Conservation (phyloP, 2,888 invertebrate species). For the Ophion ventricosus region DNA sequence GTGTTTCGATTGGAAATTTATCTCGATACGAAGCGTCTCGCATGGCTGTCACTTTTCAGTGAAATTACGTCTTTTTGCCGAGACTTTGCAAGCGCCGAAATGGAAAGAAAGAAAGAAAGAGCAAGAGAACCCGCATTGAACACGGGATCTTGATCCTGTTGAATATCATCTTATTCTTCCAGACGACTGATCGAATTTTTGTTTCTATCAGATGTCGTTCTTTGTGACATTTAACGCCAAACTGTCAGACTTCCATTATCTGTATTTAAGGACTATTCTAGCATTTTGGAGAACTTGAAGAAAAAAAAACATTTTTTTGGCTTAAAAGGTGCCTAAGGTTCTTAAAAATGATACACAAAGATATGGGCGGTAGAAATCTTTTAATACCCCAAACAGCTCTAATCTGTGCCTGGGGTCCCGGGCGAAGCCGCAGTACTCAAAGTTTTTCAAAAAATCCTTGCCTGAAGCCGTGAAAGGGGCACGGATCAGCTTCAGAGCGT, state of each 20-base stretch:
- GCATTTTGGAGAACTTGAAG: too few relatives aligned
- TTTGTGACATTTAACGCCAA: background rate
- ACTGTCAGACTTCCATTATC: background rate
- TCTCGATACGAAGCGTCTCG: slow-evolving; percentile 29
- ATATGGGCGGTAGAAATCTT: too few relatives aligned
- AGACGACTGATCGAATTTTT: background rate
- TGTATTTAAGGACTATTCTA: background rate
- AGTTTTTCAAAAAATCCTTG: too few relatives aligned
- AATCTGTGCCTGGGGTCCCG: too few relatives aligned
- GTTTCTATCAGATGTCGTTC: background rate
- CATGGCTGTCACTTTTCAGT: slow-evolving; percentile 26
- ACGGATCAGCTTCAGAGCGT: too few relatives aligned
- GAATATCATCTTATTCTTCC: background rate
- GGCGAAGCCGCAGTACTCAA: too few relatives aligned
- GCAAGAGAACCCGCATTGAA: background rate
- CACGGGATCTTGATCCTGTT: background rate
- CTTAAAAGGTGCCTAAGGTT: too few relatives aligned
- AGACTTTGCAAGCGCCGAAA: slow-evolving; percentile 17
- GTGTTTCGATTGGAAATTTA: slow-evolving; percentile 54
- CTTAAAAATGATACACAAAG: too few relatives aligned
- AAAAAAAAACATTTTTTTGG: too few relatives aligned
- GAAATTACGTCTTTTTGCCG: background rate
- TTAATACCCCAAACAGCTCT: too few relatives aligned
- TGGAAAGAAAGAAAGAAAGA: background rate
- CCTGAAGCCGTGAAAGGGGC: too few relatives aligned